Evolutionary conservation across 1,140 invertebrate genomes (phyloP), one percentile per base, ranked within the genome.

Genomic region (Steinernema feltiae): DNA sequence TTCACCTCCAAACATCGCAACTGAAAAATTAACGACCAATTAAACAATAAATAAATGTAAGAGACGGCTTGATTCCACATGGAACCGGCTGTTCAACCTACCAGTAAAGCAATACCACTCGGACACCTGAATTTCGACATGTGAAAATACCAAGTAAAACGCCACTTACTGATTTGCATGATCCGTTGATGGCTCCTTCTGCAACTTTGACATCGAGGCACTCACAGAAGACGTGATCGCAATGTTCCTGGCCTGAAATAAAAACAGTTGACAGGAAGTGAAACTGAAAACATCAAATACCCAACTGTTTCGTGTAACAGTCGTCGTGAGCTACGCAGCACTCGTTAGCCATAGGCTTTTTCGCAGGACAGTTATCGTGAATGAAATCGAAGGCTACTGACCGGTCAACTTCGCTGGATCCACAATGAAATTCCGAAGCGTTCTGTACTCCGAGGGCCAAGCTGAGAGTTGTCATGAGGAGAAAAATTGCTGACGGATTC

Each of bases 171-270:
- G 12, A 63, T 27, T 63, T 27, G 24, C 53, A 63, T 3, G 12
- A 12, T 63, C 53, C 53, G 12, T 63, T 27, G 53, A 63, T 12
- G 24, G 53, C 53, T 15, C 53, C 53, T 27, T 63, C 53, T 7
- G 53, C 53, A 27, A 63, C 53, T 15, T 63, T 63, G 12, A 63
- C 53, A 27, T 63, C 53, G 53, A 63, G 53, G 24, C 53, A 63
- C 24, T 63, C 53, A 21, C 53, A 63, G 24, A 63, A 63, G 12
- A 63, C 53, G 24, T 63, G 53, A 21, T 63, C 53, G 24, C 53
- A 63, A 63, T 63, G 53, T 27, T 63, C 12, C 53, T 63, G 53
- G 53, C 53, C 18, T 7, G 18, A 41, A 41, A 41, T 18, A 41
- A 18, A 41, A 41, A 7, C 7, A 7, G 7, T 41, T 41, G 18